phyloP scores from a whole-genome alignment of 2,888 invertebrate genomes.

The Atherix ibis region DNA sequence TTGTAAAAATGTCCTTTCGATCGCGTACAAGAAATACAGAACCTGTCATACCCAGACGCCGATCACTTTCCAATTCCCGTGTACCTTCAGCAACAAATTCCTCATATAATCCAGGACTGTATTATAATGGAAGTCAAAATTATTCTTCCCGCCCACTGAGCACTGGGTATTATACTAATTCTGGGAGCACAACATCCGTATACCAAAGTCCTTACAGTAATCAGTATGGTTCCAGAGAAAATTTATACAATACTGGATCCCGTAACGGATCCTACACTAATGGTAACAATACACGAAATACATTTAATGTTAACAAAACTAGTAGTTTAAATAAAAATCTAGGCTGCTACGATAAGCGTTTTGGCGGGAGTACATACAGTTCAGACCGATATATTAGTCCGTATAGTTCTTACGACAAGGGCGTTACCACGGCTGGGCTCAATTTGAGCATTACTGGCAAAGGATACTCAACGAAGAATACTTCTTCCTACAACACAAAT shows the following conservation, averaged over 20 bases:
- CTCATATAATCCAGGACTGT: conserved; percentile 16
- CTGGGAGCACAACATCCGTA: conserved; percentile 10
- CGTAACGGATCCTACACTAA: conserved; percentile 20
- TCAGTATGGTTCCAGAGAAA: conserved; percentile 27
- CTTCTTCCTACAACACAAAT: too few relatives aligned
- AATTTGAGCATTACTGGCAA: conserved; percentile 18
- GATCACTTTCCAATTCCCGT: conserved; percentile 37
- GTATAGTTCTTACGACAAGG: conserved; percentile 31
- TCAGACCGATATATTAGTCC: conserved; percentile 30
- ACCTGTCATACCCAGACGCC: conserved; percentile 34
- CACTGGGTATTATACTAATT: conserved; percentile 26
- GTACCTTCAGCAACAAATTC: conserved; percentile 19
- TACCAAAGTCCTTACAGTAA: conserved; percentile 29
- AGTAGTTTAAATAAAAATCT: conserved; percentile 9
- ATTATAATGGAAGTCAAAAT: conserved; percentile 16
- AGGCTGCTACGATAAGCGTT: conserved; percentile 16
- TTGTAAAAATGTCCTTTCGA: conserved; percentile 29
- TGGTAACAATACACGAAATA: conserved; percentile 13
- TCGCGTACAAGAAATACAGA: conserved; percentile 29
- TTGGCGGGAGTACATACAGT: conserved; percentile 19
- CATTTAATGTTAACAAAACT: conserved; percentile 3
- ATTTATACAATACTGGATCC: conserved; percentile 21
- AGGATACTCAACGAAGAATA: conserved; percentile 8
- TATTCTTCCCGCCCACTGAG: conserved; percentile 24
- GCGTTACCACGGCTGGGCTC: conserved; percentile 31